Conservation (phyloP, 1,140 invertebrate genomes). For the Ceratoteleas bidentatus region DNA sequence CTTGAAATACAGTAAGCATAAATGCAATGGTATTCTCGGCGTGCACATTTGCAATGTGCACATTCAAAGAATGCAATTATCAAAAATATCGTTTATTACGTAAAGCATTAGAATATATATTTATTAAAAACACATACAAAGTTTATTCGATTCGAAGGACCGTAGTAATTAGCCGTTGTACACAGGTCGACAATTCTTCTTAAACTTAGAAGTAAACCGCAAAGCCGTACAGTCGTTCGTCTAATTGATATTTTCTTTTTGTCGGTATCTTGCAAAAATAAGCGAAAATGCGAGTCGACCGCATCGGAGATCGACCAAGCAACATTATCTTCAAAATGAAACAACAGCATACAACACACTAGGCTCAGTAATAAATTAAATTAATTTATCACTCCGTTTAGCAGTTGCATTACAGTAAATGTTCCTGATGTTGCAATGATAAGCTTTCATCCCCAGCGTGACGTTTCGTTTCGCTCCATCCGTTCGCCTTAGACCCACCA, state of each 20-base stretch:
- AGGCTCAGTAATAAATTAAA: conserved; percentile 12
- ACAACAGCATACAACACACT: conserved; percentile 17
- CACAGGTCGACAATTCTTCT: conserved; percentile 40
- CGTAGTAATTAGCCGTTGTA: conserved; percentile 42
- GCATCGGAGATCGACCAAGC: conserved; percentile 22
- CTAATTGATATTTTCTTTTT: conserved; percentile 30
- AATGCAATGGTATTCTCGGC: too few species aligned
- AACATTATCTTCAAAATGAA: conserved; percentile 30
- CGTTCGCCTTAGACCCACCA: not conserved
- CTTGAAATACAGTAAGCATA: too few species aligned
- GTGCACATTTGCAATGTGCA: too few species aligned
- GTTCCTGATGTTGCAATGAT: not conserved
- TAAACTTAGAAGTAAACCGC: conserved; percentile 49
- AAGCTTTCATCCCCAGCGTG: conserved; percentile 2
- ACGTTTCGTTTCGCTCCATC: not conserved
- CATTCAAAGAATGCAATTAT: conserved; percentile 8
- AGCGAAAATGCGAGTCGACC: conserved; percentile 34
- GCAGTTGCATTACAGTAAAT: conserved; percentile 5
- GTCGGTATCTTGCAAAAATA: conserved; percentile 16
- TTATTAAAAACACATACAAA: conserved; percentile 64
- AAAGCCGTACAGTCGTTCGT: conserved; percentile 52
- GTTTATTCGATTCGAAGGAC: conserved; percentile 44
- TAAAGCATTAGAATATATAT: conserved; percentile 60
- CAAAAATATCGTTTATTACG: conserved; percentile 54
- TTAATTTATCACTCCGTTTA: conserved; percentile 13